phyloP scores from a whole-genome alignment of 1,140 invertebrate species.

The Anoplophora glabripennis region DNA sequence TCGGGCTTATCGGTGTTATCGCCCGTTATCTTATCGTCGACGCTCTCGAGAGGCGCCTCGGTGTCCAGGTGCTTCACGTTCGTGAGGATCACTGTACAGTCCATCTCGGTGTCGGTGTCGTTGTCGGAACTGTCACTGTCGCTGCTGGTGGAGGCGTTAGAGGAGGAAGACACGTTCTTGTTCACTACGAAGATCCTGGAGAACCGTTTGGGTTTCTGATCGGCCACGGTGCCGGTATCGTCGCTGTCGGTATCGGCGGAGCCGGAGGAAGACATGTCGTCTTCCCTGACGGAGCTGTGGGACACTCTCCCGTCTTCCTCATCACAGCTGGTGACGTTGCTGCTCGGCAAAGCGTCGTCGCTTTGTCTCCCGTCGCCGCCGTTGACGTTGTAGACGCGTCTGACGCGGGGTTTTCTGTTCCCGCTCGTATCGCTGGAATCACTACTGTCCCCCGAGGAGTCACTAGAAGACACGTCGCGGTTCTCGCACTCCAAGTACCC shows the following conservation, averaged over 20 bases:
- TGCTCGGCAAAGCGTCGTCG: constrained; percentile 44
- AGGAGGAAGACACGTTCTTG: constrained; percentile 61
- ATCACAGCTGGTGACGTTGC: constrained; percentile 38
- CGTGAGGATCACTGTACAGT: constrained; percentile 43
- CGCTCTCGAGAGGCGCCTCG: not conserved
- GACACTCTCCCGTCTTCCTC: constrained; percentile 34
- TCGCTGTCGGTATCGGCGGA: constrained; percentile 64
- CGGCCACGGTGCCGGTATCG: constrained; percentile 53
- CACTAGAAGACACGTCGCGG: constrained; percentile 53
- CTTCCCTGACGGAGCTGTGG: constrained; percentile 50
- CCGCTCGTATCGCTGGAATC: constrained; percentile 44
- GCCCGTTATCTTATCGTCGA: not conserved
- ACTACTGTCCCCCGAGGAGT: constrained; percentile 47
- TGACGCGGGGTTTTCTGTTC: constrained; percentile 24
- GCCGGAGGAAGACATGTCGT: constrained; percentile 54
- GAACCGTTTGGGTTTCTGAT: constrained; percentile 64
- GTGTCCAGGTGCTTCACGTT: constrained; percentile 37
- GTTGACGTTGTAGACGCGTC: constrained; percentile 41
- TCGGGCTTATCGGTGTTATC: not conserved
- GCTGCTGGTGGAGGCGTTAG: constrained; percentile 37
- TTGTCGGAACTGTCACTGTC: constrained; percentile 56
- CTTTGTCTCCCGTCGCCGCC: constrained; percentile 34
- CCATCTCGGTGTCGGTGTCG: constrained; percentile 54
- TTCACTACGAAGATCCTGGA: constrained; percentile 74
- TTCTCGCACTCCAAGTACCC: constrained; percentile 58